Percentiles rank a stretch among this genome's conserved stretches.
These are phyloP conservation scores for Falco biarmicus DNA, from an alignment of 2,797 vertebrate species.

Conservation along the genomic window DNA sequence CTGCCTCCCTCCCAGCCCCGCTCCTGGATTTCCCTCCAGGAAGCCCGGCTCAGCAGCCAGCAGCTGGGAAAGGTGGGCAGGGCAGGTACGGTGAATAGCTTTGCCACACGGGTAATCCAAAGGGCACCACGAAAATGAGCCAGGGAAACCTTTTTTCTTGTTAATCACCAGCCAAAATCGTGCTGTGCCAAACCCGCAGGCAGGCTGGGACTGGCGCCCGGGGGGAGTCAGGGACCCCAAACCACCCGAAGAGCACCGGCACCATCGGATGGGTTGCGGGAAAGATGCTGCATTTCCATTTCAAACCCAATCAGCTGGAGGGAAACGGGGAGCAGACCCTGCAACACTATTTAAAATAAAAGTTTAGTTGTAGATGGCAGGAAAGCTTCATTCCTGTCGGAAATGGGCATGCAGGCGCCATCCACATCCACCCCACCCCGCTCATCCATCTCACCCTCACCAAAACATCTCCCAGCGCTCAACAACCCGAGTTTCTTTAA, in stretches of 20 bases:
- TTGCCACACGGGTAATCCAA: neutral
- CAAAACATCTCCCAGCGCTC: fast-evolving
- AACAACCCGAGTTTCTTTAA: neutral
- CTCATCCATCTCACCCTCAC: neutral
- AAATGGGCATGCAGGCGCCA: fast-evolving
- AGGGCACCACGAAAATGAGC: fast-evolving
- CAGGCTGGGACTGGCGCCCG: fast-evolving
- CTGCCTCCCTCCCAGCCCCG: neutral
- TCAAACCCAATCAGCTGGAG: neutral
- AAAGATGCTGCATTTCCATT: fast-evolving
- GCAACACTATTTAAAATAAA: neutral
- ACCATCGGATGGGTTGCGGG: fast-evolving
- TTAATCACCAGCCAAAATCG: fast-evolving
- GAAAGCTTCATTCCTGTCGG: neutral
- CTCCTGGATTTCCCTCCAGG: neutral
- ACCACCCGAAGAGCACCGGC: fast-evolving
- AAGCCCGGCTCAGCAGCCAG: fast-evolving
- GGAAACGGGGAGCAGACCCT: neutral
- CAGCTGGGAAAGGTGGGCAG: fast-evolving
- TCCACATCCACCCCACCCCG: fast-evolving
- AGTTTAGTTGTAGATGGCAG: fast-evolving
- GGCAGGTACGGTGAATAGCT: neutral
- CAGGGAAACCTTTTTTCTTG: fast-evolving
- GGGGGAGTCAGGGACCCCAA: neutral
- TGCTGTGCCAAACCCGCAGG: fast-evolving